Evolutionary conservation across 1,140 invertebrate genomes (phyloP).

Genomic region (Ridgeia piscesae): DNA sequence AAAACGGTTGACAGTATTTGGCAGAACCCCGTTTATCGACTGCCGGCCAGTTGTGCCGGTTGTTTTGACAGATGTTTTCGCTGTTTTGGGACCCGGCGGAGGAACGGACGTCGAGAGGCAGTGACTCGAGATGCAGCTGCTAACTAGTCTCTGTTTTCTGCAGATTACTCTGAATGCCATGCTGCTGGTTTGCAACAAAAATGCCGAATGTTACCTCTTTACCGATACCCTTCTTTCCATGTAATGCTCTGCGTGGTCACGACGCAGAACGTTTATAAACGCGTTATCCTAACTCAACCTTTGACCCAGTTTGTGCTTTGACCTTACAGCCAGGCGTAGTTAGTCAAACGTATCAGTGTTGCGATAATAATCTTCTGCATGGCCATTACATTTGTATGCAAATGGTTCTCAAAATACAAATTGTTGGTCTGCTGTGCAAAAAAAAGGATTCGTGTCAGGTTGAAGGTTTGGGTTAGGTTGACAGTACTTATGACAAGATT

Average conservation of each 20-base stretch:
- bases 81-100: background rate
- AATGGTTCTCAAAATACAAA: background rate
- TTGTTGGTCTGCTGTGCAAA: too few species aligned
- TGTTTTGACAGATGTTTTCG: background rate
- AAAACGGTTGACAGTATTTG: background rate
- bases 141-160: background rate
- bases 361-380: background rate
- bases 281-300: background rate
- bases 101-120: background rate
- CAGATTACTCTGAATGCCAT: conserved; percentile 5
- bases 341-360: background rate
- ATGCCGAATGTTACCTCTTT: background rate
- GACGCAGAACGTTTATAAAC: conserved; percentile 5
- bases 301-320: background rate
- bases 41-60: background rate
- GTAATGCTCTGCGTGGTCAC: conserved; percentile 3
- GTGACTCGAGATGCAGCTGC: background rate
- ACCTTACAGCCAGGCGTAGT: background rate
- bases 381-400: background rate
- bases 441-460: too few species aligned
- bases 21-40: background rate
- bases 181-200: conserved; percentile 4
- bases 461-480: too few species aligned
- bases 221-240: background rate
- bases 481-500: too few species aligned